Percentiles rank a stretch among this genome's conserved stretches.
These are phyloP conservation scores for Tholera decimalis DNA, from an alignment of 2,888 invertebrate genomes.

Conservation along the genomic window DNA sequence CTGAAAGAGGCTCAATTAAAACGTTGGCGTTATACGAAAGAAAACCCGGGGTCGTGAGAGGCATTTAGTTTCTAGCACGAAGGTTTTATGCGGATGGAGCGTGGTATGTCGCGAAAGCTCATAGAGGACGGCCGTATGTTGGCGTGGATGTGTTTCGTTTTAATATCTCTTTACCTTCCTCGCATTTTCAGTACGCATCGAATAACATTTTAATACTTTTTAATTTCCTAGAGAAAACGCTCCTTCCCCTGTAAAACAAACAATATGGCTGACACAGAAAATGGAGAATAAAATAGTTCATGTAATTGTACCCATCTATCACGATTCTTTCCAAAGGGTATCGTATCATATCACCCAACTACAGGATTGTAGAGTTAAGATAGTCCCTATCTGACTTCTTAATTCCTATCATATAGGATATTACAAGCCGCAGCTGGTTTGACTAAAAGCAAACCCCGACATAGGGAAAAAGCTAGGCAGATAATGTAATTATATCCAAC, in stretches of 20 bases:
- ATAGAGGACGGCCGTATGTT: conserved; percentile 34
- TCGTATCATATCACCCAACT: no score
- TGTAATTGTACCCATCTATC: background rate
- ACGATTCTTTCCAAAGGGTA: no score
- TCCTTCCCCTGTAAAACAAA: background rate
- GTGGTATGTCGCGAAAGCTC: conserved; percentile 22
- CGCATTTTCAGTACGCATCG: background rate
- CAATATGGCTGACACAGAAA: background rate
- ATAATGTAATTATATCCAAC: conserved; percentile 5
- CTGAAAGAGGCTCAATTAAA: conserved; percentile 38
- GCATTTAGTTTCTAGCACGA: conserved; percentile 58
- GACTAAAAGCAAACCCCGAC: no score
- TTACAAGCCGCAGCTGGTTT: no score
- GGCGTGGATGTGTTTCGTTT: conserved; percentile 35
- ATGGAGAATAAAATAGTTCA: background rate
- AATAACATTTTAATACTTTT: conserved; percentile 18
- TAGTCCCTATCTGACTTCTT: no score
- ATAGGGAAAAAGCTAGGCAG: no score
- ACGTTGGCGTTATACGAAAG: conserved; percentile 62
- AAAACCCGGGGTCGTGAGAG: conserved; percentile 60
- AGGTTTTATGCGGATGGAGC: conserved; percentile 52
- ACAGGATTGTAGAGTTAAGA: no score
- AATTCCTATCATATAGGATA: no score
- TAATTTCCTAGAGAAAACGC: conserved; percentile 6
- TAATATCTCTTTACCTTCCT: conserved; percentile 14